Evolutionary conservation across 2,888 invertebrate genomes (phyloP), one percentile per base, ranked within the genome.

Genomic region (Sinotaia quadrata): DNA sequence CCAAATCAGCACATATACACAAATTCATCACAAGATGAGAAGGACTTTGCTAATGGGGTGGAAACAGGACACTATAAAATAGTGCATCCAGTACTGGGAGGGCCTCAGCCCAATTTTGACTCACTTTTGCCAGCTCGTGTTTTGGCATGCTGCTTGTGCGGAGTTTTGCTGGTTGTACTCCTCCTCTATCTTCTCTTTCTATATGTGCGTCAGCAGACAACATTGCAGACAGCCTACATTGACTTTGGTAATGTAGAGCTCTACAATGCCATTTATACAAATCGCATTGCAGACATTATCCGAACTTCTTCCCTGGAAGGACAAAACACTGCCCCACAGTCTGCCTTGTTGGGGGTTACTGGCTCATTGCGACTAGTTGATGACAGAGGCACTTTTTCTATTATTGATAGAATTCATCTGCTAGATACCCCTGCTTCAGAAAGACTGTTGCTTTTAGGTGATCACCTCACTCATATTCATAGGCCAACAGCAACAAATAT

Each of bases 171-270:
- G 29, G 52, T 41, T n/a, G 63, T 15, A 4, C 8, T 49, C 12
- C 31, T 63, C 31, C 62, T 68, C n/a, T 63, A 63, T 58, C 36
- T 62, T n/a, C 63, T 68, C 27, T 63, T 47, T 51, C 49, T 63
- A 49, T 63, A 49, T 29, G 51, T 63, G 36, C 52, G 63, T n/a
- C 34, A 54, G 29, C 54, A 63, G 54, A 63, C 63, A 29, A 34
- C 52, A 21, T 29, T 63, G 21, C 36, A 37, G 29, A 37, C 36
- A n/a, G 57, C 49, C 12, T 47, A 56, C 34, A 49, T 68, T n/a
- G 68, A 68, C 63, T 49, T 63, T 2, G 63, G 47, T 33, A 57
- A 68, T 41, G 62, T 68, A 41, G 68, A 57, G 15, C 34, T 68
- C 24, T 24, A 44, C 37, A 68, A 68, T 58, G 36, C 44, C 31